Evolutionary conservation across 2,797 vertebrate genomes (phyloP).

Genomic region (Sebastes alutus): DNA sequence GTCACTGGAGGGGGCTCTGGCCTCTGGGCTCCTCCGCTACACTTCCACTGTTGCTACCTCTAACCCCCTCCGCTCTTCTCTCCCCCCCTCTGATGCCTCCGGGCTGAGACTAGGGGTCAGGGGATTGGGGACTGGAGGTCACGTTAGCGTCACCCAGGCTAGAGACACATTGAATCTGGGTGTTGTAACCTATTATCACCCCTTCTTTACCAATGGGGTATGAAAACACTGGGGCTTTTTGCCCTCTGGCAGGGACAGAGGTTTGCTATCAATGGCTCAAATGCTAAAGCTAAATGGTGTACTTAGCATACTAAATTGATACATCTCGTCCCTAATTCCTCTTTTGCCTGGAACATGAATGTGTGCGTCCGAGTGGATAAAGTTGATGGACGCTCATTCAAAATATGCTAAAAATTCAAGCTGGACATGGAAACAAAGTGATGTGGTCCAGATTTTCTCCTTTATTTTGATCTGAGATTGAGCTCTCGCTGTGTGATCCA

Average conservation of each 20-base stretch:
- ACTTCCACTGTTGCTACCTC: slow-evolving; percentile 77
- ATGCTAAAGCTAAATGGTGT: slow-evolving; percentile 73
- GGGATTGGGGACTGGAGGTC: slow-evolving; percentile 89
- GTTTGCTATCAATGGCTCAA: slow-evolving; percentile 65
- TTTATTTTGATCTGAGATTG: slow-evolving; percentile 78
- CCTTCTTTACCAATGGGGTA: slow-evolving; percentile 81
- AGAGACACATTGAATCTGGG: slow-evolving; percentile 90
- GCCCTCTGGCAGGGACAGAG: slow-evolving; percentile 66
- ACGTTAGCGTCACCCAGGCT: slow-evolving; percentile 86
- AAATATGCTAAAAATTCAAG: slow-evolving; percentile 58
- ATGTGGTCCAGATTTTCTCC: slow-evolving; percentile 69
- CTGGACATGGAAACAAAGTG: slow-evolving; percentile 62
- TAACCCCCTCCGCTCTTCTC: slow-evolving; percentile 75
- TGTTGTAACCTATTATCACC: slow-evolving; percentile 93
- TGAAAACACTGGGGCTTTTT: slow-evolving; percentile 78
- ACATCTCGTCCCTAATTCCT: slow-evolving; percentile 77
- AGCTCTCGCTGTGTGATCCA: slow-evolving; percentile 79
- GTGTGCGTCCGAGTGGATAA: slow-evolving; percentile 69
- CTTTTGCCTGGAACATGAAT: slow-evolving; percentile 66
- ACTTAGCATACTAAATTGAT: slow-evolving; percentile 82
- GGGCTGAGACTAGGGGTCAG: slow-evolving; percentile 87
- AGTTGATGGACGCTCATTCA: slow-evolving; percentile 66
- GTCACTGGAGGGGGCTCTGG: slow-evolving; percentile 89
- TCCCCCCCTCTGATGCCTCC: slow-evolving; percentile 79
- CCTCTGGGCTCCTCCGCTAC: slow-evolving; percentile 83